Evolutionary conservation across 2,113 vertebrate species (phyloP), one percentile per base, ranked within the genome.

Genomic region (Ascaphus truei): DNA sequence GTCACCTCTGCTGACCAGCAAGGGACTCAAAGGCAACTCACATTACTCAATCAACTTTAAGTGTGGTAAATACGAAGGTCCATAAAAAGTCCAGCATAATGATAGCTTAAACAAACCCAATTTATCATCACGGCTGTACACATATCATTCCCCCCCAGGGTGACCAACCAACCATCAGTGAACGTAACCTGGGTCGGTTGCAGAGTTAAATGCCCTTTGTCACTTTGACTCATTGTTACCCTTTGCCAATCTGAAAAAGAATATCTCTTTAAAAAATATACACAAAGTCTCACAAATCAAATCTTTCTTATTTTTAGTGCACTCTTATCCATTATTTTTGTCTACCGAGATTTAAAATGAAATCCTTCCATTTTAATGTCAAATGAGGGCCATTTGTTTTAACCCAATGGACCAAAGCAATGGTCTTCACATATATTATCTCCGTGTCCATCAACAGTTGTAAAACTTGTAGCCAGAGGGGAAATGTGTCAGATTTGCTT

Each of bases 91-190:
- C 83, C 84, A 88, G 85, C 87, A 89, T 92, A 93, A 93, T 91
- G 92, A 92, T 88, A 87, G 85, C 87, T 89, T 92, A 93, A 94
- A 93, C 89, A 92, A 92, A 92, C 84, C 82, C 88, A 90, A 93
- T 94, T 92, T 89, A 92, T 94, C 90, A 93, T 92, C 85, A 64
- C 71, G 74, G 72, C 83, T 72, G 77, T 68, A 75, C 77, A 83
- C 82, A 83, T 80, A 85, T 86, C 79, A 86, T 83, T 84, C 79
- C 75, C 88, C n/a, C 87, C 80, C 75, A 81, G 85, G 80, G 84
- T 85, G 82, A 87, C 81, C 81, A 85, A 80, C 79, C 77, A 89
- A 80, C 81, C 87, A 88, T 79, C 66, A 69, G 77, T 61, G 71
- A 80, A 78, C 22, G 8, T 73, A 81, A 76, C 77, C 73, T 56